Conservation (phyloP, 1,140 invertebrate genomes). For the Diuraphis noxia region DNA sequence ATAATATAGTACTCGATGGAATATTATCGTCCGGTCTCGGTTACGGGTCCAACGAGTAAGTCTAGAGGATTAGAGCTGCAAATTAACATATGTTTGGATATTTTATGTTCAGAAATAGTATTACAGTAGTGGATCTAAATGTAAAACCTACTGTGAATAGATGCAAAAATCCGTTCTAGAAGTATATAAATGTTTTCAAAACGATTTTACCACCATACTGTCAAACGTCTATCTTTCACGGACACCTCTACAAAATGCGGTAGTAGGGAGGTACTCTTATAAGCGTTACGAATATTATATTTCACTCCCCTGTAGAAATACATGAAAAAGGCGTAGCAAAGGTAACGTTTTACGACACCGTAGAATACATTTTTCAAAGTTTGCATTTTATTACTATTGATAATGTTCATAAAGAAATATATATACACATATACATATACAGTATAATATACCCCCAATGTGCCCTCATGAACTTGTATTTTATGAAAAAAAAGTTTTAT, state of each 20-base stretch:
- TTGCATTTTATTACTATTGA: constrained; percentile 10
- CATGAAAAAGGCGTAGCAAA: background rate
- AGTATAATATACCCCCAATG: background rate
- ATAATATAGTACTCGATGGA: background rate
- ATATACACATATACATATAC: background rate
- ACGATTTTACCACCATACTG: background rate
- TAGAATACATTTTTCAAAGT: constrained; percentile 1
- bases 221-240: background rate
- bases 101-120: background rate
- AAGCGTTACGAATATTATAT: constrained; percentile 10
- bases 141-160: background rate
- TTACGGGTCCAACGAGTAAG: background rate
- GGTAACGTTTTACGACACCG: background rate
- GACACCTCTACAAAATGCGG: background rate
- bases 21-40: background rate
- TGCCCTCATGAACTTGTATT: background rate
- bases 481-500: background rate
- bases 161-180: background rate
- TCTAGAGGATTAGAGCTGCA: background rate
- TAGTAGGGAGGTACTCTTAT: background rate
- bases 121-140: background rate
- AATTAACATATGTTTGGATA: background rate
- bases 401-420: constrained; percentile 3
- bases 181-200: background rate
- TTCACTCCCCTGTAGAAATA: background rate